Percentiles rank a stretch among this genome's conserved stretches.
Conservation (phyloP, 2,888 invertebrate genomes). For the Molorchus minor region DNA sequence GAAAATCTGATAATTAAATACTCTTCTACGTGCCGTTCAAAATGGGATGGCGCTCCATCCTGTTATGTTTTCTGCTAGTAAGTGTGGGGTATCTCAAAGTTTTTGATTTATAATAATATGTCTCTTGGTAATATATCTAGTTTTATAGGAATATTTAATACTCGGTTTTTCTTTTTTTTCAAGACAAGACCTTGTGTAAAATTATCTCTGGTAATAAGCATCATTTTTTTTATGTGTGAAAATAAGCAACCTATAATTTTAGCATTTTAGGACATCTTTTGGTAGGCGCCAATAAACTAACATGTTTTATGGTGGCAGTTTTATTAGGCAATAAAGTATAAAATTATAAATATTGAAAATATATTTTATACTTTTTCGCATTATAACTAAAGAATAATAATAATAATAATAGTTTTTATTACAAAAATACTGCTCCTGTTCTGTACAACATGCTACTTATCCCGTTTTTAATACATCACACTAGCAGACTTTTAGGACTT, state of each 20-base stretch:
- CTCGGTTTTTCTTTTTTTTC: neutral
- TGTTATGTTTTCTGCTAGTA: too few relatives aligned
- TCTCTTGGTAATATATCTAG: neutral
- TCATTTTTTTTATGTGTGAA: neutral
- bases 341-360: neutral
- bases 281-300: conserved; percentile 14
- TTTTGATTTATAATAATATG: neutral
- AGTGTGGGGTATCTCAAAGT: neutral
- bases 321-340: neutral
- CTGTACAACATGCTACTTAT: too few relatives aligned
- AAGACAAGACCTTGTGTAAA: too few relatives aligned
- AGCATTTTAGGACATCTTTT: neutral
- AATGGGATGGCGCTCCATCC: too few relatives aligned
- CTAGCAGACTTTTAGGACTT: neutral
- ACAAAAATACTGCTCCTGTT: too few relatives aligned
- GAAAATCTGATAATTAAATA: too few relatives aligned
- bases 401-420: too few relatives aligned
- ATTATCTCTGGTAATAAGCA: too few relatives aligned
- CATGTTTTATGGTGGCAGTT: conserved; percentile 16
- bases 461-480: neutral
- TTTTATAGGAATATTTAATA: neutral
- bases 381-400: too few relatives aligned
- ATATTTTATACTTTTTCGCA: neutral
- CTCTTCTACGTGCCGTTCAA: too few relatives aligned
- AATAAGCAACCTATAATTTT: neutral